phyloP scores from a whole-genome alignment of 2,113 vertebrate species.

The Saguinus midas region DNA sequence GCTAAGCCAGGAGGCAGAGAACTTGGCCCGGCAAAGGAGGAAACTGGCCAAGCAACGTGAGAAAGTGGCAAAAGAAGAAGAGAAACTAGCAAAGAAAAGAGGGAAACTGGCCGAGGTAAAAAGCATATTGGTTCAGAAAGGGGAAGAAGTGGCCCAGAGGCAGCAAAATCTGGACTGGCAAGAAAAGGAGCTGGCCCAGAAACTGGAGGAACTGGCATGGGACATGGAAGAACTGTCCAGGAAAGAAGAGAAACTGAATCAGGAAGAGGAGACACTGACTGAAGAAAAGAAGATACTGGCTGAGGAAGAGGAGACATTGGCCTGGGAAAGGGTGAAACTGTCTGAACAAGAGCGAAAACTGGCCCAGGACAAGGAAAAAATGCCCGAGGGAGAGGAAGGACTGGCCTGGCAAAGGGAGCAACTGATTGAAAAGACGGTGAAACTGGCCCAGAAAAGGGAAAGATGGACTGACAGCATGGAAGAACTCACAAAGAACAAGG shows the following conservation, averaged over 20 bases:
- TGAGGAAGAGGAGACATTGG: neutral
- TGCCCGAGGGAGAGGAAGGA: neutral
- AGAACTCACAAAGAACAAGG: neutral
- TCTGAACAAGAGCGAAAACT: neutral
- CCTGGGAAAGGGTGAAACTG: neutral
- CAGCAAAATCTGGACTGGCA: neutral
- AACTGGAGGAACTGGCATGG: neutral
- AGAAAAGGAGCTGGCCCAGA: slow-evolving; percentile 27
- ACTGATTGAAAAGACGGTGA: neutral
- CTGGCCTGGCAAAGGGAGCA: slow-evolving; percentile 11
- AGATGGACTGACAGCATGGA: neutral
- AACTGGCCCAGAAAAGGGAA: neutral
- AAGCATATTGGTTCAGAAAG: neutral
- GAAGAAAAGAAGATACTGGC: neutral
- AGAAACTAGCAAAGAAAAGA: slow-evolving; percentile 48
- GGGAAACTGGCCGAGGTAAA: slow-evolving; percentile 38
- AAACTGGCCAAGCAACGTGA: slow-evolving; percentile 15
- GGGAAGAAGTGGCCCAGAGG: neutral
- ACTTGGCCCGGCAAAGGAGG: slow-evolving; percentile 37
- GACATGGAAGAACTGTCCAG: neutral
- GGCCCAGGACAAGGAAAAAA: neutral
- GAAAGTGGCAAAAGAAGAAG: neutral
- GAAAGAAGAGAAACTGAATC: slow-evolving; percentile 36
- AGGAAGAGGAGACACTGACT: neutral
- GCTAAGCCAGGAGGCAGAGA: slow-evolving; percentile 28